Evolutionary conservation across 2,113 vertebrate genomes (phyloP).

Genomic region (Brachyhypopomus gauderio): DNA sequence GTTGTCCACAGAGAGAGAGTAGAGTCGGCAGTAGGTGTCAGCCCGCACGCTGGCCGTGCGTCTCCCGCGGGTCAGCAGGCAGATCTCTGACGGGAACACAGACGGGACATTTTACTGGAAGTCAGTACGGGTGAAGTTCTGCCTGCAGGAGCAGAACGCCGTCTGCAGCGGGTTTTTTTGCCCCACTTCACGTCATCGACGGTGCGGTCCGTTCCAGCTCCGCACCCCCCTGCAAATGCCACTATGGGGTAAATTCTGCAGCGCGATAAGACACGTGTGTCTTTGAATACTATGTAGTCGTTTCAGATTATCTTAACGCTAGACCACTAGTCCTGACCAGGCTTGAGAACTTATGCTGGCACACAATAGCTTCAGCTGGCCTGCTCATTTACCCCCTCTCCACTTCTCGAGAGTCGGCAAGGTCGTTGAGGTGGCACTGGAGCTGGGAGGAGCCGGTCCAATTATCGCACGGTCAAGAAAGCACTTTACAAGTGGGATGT

Average conservation of each 20-base stretch:
- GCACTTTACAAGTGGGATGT: conserved; percentile 6
- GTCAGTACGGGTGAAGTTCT: too few species aligned
- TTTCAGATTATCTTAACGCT: neutral
- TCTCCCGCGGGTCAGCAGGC: conserved; percentile 91
- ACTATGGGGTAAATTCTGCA: neutral
- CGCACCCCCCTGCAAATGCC: neutral
- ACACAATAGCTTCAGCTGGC: neutral
- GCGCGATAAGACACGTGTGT: neutral
- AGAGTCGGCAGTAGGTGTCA: conserved; percentile 95
- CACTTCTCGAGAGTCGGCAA: conserved; percentile 12
- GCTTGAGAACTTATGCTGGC: neutral
- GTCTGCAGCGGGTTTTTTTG: neutral
- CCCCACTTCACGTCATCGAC: neutral
- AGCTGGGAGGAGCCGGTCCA: neutral
- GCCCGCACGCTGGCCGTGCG: conserved; percentile 92
- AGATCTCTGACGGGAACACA: conserved; percentile 82
- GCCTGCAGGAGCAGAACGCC: neutral
- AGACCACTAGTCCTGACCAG: neutral
- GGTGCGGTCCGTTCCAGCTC: neutral
- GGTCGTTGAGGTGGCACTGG: conserved; percentile 5
- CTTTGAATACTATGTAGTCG: neutral
- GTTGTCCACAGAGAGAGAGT: conserved; percentile 94
- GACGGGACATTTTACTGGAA: neutral
- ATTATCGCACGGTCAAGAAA: conserved; percentile 14
- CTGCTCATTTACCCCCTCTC: neutral